phyloP scores from a whole-genome alignment of 2,888 invertebrate genomes.

The Standfussiana lucernea region DNA sequence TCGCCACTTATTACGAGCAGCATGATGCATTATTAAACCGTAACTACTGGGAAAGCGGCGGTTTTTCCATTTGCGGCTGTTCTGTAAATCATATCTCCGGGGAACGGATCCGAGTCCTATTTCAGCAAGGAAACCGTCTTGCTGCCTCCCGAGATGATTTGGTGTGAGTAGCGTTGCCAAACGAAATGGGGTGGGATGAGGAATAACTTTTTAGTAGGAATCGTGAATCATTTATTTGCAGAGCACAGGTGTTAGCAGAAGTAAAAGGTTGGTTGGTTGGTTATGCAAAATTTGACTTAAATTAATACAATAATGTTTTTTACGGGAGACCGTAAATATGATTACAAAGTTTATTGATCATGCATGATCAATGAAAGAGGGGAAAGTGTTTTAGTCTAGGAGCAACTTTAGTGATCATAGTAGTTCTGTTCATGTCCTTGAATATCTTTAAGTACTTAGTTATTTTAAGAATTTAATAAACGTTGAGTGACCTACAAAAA shows the following conservation, averaged over 20 bases:
- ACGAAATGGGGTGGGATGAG: not conserved
- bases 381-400: not conserved
- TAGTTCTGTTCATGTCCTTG: not conserved
- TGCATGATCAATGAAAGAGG: not conserved
- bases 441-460: not conserved
- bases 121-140: constrained; percentile 53
- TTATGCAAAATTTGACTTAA: not conserved
- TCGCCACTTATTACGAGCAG: constrained; percentile 33
- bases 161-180: constrained; percentile 4
- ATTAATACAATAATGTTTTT: not conserved
- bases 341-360: not conserved
- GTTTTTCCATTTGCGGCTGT: constrained; percentile 44
- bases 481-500: no score
- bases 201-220: not conserved
- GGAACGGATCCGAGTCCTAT: constrained; percentile 49
- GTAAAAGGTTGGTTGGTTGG: not conserved
- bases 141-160: constrained; percentile 24
- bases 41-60: constrained; percentile 30
- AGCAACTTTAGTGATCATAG: not conserved
- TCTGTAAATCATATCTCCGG: constrained; percentile 60
- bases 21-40: constrained; percentile 40
- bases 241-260: not conserved
- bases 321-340: not conserved
- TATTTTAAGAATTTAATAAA: not conserved
- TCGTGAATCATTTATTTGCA: not conserved